Conservation (phyloP, 1,140 invertebrate genomes). For the Chymomyza costata region DNA sequence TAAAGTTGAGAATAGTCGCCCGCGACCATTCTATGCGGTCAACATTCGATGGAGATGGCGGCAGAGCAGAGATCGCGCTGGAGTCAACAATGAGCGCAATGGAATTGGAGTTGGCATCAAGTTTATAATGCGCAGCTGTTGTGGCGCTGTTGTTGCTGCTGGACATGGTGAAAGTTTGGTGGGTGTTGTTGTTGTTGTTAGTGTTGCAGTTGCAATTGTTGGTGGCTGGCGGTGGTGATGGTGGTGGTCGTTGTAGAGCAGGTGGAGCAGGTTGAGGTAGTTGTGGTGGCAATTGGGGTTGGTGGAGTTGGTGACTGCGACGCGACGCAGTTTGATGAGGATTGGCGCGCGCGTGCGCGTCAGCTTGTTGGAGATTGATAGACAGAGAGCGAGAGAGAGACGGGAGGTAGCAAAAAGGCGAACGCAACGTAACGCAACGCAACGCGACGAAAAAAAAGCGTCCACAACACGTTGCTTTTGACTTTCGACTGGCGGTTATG, state of each 20-base stretch:
- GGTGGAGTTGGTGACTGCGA: slow-evolving; percentile 17
- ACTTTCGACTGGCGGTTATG: slow-evolving; percentile 65
- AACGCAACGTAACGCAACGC: slow-evolving; percentile 61
- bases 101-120: slow-evolving; percentile 58
- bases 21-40: slow-evolving; percentile 73
- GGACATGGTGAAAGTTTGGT: slow-evolving; percentile 66
- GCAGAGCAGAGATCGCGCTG: slow-evolving; percentile 16
- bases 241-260: too few relatives aligned
- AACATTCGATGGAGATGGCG: slow-evolving; percentile 27
- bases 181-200: slow-evolving; percentile 4
- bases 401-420: slow-evolving; percentile 46
- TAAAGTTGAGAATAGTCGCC: slow-evolving; percentile 65
- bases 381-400: slow-evolving; percentile 30
- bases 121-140: slow-evolving; percentile 53
- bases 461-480: slow-evolving; percentile 73
- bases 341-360: slow-evolving; percentile 30
- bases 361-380: slow-evolving; percentile 24
- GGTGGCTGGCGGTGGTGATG: slow-evolving; percentile 6
- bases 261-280: too few relatives aligned
- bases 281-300: slow-evolving; percentile 13
- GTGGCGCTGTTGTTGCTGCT: slow-evolving; percentile 47
- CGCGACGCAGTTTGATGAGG: slow-evolving; percentile 11
- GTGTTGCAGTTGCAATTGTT: slow-evolving; percentile 10
- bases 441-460: slow-evolving; percentile 70
- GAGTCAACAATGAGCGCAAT: slow-evolving; percentile 52